Base-by-base conservation (phyloP, 53 echinoderm and acorn worm genomes). In the Henricia sp. region DNA sequence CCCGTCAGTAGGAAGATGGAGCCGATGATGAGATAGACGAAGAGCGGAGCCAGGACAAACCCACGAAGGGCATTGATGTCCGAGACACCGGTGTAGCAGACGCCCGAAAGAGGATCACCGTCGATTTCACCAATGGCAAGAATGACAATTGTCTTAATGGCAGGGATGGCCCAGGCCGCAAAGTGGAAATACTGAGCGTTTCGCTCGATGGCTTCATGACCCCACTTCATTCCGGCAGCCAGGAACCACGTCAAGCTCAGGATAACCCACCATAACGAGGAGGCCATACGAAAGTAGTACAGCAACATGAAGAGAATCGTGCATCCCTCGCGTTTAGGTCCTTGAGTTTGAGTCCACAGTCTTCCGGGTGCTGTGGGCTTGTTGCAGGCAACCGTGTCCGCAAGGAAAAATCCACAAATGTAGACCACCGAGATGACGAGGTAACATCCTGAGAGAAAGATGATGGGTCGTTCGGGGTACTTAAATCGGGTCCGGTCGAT, bases 151-250 rank as follows among this genome's bases (percentile, higher is more conserved):
- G 99, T 99, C 68, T 99, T 99, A 28, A 88, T 91, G 32, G 99
- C 99, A 13, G 99, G 99, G 21, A 99, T 88, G 36, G 99, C 92
- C 99, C 99, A 99, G 27, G 99, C 99, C 0, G 95, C 91, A 54
- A 99, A 95, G 70, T 99, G 99, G 78, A 99, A 99, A 88, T 95
- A 99, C 74, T 99, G 99, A 6, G 99, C 92, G 82, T 99, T 99
- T 28, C 94, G 86, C 35, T 99, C 99, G 36, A 99, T 99, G 51
- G 99, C 99, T 77, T 99, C 99, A 50, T 99, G 99, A 53, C 99
- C 94, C 99, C 99, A 99, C 54, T 99, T 99, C 84, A 99, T 84
- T 11, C 99, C 99, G 24, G 99, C 99, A 6, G 99, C 94, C 9
- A 99, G 71, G 89, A 99, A 99, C 99, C 99, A 99, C 1, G 99